Base-by-base conservation (phyloP, 2,888 invertebrate genomes). In the Drosophila birchii region DNA sequence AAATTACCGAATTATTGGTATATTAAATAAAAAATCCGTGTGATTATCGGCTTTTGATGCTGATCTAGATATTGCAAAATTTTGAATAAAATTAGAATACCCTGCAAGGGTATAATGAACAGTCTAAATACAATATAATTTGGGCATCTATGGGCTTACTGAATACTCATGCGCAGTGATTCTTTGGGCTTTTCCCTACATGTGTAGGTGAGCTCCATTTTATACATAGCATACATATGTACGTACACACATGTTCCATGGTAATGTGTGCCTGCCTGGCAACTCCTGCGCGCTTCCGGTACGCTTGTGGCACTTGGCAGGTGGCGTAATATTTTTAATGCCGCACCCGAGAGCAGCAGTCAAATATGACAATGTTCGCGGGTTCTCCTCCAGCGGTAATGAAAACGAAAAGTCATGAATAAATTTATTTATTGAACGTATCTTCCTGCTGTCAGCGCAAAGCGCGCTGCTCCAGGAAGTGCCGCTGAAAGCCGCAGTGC, bases 401-500 rank as follows among this genome's bases (percentile, higher is more conserved):
- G 57, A 54, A 47, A 60, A 53, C 61, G 58, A 72, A 57, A 75
- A 72, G 72, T 47, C 54, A 79, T 88, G 81, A 86, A 85, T 85
- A 83, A 81, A 83, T 86, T 83, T 78, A 75, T 79, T 78, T 76
- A 78, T 76, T 71, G 61, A 64, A 70, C 51, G 74, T 60, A 45
- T 62, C 49, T 45, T 64, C 47, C 64, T 38, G 66, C 44, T 56
- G 49, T 34, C 26, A 58, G 58, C 56, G 43, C 49, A 47, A 16
- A 66, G 12, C 29, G 14, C 20, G 57, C 47, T 20, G 70, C 75
- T 20, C 29, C 62, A 44, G 63, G 45, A 71, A 62, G 74, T 70
- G 67, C 44, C 23, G 23, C 29, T 72, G 75, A 76, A 67, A 66
- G 75, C 61, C 58, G 41, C 69, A 63, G 56, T 54, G 79, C 75